Conservation (phyloP, 2,797 vertebrate species). For the Chiloscyllium punctatum region DNA sequence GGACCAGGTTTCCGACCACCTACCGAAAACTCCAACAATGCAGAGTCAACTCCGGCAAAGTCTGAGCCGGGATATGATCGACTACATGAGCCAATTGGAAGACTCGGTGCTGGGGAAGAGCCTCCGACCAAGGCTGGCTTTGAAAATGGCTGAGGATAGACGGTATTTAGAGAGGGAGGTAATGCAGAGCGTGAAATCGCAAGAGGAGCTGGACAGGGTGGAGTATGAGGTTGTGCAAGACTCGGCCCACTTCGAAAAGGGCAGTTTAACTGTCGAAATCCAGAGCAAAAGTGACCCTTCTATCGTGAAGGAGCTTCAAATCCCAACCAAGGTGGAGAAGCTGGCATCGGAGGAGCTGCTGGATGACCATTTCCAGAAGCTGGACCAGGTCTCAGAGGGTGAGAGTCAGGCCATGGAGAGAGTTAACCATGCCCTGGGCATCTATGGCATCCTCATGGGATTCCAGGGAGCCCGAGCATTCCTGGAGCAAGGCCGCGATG, state of each 20-base stretch:
- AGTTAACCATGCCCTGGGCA: slow-evolving; percentile 27
- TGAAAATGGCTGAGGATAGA: neutral
- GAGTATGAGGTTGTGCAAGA: neutral
- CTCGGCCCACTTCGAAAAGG: neutral
- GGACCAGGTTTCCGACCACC: rapidly evolving
- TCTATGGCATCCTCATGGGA: neutral
- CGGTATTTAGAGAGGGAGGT: neutral
- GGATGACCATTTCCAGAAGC: neutral
- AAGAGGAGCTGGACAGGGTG: neutral
- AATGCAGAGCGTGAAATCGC: neutral
- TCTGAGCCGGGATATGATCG: neutral
- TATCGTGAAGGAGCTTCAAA: neutral
- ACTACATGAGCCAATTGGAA: neutral
- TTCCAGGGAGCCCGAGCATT: slow-evolving; percentile 37
- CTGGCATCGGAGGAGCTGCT: neutral
- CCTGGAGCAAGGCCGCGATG: slow-evolving; percentile 25
- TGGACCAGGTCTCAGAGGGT: neutral
- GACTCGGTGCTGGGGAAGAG: neutral
- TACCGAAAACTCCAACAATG: neutral
- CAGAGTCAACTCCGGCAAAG: neutral
- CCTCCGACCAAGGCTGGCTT: neutral
- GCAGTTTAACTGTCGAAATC: neutral
- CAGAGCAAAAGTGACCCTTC: neutral
- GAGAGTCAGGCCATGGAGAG: neutral
- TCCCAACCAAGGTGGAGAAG: neutral